Evolutionary conservation across 2,113 vertebrate species (phyloP).

Genomic region (Anoplopoma fimbria): DNA sequence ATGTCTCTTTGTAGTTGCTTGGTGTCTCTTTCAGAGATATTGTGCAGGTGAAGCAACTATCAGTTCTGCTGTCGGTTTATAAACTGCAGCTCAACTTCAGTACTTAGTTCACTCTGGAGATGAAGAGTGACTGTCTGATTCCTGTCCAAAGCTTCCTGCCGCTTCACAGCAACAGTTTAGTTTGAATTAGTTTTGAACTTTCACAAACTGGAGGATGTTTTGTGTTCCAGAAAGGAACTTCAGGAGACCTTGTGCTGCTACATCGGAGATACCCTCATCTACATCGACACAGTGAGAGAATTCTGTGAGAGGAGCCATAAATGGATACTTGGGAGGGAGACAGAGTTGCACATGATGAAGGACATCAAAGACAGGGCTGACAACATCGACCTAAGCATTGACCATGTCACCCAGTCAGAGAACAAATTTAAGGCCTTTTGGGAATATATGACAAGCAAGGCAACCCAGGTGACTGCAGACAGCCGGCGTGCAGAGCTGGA

Average conservation of each 20-base stretch:
- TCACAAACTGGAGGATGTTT: not conserved
- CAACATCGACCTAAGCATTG: not conserved
- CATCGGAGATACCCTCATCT: constrained; percentile 51
- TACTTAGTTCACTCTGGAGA: not conserved
- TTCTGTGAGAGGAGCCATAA: constrained; percentile 43
- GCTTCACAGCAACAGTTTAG: not conserved
- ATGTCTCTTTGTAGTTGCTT: not conserved
- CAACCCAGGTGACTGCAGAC: not conserved
- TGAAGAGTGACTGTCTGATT: not conserved
- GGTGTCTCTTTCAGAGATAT: not conserved
- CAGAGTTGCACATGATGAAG: not conserved
- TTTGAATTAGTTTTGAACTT: not conserved
- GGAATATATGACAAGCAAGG: constrained; percentile 59
- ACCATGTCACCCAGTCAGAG: constrained; percentile 25
- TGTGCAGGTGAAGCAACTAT: too few relatives aligned
- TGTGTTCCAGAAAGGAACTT: constrained; percentile 44
- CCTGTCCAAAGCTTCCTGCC: not conserved
- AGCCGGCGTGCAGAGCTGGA: constrained; percentile 55
- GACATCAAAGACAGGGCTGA: constrained; percentile 62
- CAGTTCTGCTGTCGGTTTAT: too few relatives aligned
- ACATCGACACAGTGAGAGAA: constrained; percentile 43
- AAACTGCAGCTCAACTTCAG: too few relatives aligned
- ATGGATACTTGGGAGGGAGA: constrained; percentile 37
- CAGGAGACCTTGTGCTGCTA: constrained; percentile 49
- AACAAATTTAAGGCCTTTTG: constrained; percentile 36